Conservation (phyloP, 2,113 vertebrate genomes). For the Odontesthes bonariensis region DNA sequence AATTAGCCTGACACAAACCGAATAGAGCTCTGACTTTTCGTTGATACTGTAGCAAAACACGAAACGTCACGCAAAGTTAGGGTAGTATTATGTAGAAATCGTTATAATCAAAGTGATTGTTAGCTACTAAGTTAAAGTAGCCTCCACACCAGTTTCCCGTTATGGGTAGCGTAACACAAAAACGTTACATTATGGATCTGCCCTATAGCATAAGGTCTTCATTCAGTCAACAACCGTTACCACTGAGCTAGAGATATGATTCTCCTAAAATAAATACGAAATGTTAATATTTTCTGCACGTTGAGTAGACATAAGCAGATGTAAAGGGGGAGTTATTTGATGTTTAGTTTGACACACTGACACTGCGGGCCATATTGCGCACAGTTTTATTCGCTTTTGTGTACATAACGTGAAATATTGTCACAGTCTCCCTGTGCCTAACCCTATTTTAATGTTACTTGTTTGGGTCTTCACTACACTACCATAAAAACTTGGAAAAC, state of each 20-base stretch:
- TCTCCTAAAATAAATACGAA: background rate
- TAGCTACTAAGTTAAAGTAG: background rate
- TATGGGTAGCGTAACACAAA: background rate
- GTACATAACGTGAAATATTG: constrained; percentile 3
- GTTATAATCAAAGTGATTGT: background rate
- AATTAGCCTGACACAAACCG: constrained; percentile 71
- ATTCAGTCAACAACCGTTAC: constrained; percentile 37
- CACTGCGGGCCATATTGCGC: constrained; percentile 69
- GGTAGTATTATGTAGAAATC: background rate
- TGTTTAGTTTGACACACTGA: constrained; percentile 59
- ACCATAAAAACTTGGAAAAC: background rate
- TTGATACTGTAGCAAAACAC: constrained; percentile 29
- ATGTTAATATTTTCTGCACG: background rate
- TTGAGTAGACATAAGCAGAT: constrained; percentile 5
- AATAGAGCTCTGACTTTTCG: constrained; percentile 43
- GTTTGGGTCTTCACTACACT: background rate
- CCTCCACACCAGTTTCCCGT: background rate
- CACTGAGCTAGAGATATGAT: constrained; percentile 13
- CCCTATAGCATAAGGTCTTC: constrained; percentile 18
- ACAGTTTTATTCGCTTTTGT: constrained; percentile 44
- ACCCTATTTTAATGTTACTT: background rate
- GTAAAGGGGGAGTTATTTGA: constrained; percentile 9
- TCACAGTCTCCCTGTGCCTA: background rate
- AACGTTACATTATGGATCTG: constrained; percentile 36
- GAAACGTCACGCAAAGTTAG: constrained; percentile 27